Conservation (phyloP, 2,113 vertebrate genomes). For the Columba livia region DNA sequence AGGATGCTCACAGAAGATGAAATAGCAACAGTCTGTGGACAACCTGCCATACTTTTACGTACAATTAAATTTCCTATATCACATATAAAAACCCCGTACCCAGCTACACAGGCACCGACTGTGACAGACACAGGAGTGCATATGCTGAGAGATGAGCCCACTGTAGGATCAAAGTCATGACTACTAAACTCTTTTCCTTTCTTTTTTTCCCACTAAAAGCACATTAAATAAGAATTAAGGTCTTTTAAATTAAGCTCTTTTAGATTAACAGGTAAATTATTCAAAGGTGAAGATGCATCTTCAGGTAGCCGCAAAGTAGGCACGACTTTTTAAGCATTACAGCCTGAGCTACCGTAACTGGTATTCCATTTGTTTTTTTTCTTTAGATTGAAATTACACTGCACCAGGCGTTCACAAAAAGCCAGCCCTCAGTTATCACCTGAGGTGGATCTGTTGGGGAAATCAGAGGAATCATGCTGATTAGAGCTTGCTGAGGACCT, state of each 20-base stretch:
- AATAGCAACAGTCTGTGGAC: background rate
- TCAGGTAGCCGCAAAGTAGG: background rate
- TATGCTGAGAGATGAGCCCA: background rate
- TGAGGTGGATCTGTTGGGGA: background rate
- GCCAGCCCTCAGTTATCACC: background rate
- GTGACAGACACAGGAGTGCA: background rate
- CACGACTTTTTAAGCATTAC: fast-evolving
- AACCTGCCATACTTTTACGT: background rate
- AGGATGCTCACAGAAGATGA: background rate
- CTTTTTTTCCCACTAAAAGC: background rate
- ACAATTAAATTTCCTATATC: background rate
- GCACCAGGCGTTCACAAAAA: background rate
- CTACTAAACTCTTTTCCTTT: background rate
- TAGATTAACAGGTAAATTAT: background rate
- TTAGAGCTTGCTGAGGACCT: background rate
- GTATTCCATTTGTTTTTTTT: background rate
- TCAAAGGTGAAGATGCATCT: background rate
- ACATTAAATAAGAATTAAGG: background rate
- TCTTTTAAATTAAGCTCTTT: background rate
- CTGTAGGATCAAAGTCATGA: too few species aligned
- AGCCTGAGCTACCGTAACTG: background rate
- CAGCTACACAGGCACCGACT: fast-evolving
- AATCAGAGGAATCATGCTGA: background rate
- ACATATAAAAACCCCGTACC: background rate
- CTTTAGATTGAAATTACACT: background rate